Evolutionary conservation across 2,113 vertebrate species (phyloP).

Genomic region (Neofelis nebulosa): DNA sequence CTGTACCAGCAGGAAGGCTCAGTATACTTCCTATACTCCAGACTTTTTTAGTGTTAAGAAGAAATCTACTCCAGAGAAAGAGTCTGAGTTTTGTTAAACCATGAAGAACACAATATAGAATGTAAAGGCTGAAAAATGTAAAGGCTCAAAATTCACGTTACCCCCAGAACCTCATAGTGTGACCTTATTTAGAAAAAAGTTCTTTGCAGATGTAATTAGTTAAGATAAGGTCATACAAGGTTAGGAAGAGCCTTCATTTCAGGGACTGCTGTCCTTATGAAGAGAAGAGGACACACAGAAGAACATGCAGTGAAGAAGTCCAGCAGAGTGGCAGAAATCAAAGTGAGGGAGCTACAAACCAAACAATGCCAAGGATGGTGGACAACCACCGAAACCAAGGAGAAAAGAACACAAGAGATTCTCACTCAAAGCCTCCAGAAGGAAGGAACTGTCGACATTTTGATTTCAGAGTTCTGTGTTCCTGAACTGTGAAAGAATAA

Average conservation of each 20-base stretch:
- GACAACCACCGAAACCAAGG: background rate
- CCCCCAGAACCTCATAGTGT: background rate
- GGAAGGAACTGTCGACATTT: background rate
- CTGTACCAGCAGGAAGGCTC: background rate
- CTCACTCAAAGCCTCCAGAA: background rate
- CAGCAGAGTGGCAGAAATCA: background rate
- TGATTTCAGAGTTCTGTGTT: background rate
- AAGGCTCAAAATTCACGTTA: background rate
- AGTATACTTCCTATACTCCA: background rate
- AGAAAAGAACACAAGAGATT: background rate
- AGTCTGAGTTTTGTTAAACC: conserved; percentile 17
- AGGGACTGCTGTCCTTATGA: background rate
- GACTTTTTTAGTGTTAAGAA: background rate
- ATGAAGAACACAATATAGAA: background rate
- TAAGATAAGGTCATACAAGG: background rate
- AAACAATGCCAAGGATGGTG: background rate
- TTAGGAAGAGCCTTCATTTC: background rate
- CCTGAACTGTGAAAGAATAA: background rate
- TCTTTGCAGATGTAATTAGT: background rate
- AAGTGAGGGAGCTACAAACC: background rate
- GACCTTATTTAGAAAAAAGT: background rate
- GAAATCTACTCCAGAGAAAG: conserved; percentile 4
- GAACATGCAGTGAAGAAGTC: background rate
- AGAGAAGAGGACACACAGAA: background rate
- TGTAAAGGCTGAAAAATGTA: background rate